Evolutionary conservation across 1,140 invertebrate genomes (phyloP).

Genomic region (Eueides isabella): DNA sequence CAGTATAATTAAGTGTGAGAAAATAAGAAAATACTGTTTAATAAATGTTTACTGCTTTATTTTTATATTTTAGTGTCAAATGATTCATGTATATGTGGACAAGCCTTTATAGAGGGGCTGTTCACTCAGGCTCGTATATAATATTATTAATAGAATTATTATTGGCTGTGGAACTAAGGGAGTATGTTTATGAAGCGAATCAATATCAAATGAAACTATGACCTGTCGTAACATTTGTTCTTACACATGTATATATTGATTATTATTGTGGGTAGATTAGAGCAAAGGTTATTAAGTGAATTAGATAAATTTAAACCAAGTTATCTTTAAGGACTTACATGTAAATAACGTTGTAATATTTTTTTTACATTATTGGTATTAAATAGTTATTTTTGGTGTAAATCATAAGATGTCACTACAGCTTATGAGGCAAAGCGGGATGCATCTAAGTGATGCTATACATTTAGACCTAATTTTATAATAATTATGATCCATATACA

Average conservation of each 20-base stretch:
- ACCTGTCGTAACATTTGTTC: conserved; percentile 45
- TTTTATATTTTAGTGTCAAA: conserved; percentile 28
- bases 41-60: conserved; percentile 29
- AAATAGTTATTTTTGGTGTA: conserved; percentile 39
- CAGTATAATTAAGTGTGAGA: conserved; percentile 42
- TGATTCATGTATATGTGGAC: conserved; percentile 24
- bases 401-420: conserved; percentile 48
- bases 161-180: conserved; percentile 62
- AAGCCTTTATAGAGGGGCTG: conserved; percentile 17
- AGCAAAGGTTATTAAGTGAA: conserved; percentile 15
- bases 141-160: conserved; percentile 41
- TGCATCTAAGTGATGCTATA: conserved; percentile 66
- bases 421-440: conserved; percentile 52
- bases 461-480: conserved; percentile 57
- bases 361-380: not conserved
- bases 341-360: conserved; percentile 26
- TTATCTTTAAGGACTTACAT: conserved; percentile 44
- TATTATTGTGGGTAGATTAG: conserved; percentile 23
- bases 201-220: conserved; percentile 30
- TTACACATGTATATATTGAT: conserved; percentile 58
- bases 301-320: conserved; percentile 20
- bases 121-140: conserved; percentile 35
- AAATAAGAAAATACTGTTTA: conserved; percentile 29
- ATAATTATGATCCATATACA: conserved; percentile 40
- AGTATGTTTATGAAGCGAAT: conserved; percentile 40